Conservation (phyloP, 2,113 vertebrate species). For the Anser brachyrhynchus region DNA sequence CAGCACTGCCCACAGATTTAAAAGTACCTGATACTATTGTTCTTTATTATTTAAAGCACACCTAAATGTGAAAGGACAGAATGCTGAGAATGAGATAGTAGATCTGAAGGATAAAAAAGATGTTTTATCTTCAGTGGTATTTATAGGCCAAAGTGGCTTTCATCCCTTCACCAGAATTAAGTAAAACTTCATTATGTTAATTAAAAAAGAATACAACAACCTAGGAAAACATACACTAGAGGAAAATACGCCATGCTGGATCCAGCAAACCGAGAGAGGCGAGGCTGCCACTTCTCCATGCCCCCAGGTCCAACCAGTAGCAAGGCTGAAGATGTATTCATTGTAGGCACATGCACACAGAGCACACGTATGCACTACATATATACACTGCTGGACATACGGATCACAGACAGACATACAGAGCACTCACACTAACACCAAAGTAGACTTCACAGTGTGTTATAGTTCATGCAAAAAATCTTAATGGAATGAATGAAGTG, state of each 20-base stretch:
- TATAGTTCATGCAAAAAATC: background rate
- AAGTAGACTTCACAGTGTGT: background rate
- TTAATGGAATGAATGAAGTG: background rate
- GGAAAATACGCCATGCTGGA: background rate
- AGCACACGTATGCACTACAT: accelerated
- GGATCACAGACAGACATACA: background rate
- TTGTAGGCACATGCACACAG: accelerated
- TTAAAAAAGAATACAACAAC: background rate
- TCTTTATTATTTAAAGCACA: background rate
- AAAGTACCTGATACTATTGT: background rate
- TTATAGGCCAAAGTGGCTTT: background rate
- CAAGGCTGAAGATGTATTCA: background rate
- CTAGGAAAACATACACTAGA: background rate
- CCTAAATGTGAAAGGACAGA: background rate
- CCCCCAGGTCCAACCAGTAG: background rate
- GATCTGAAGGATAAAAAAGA: background rate
- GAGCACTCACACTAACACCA: background rate
- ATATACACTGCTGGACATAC: background rate
- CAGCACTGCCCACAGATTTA: background rate
- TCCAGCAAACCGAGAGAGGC: background rate
- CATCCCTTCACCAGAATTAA: background rate
- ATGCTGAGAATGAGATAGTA: background rate
- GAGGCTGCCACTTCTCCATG: background rate
- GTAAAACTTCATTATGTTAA: background rate
- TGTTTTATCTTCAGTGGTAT: background rate